Percentiles rank a stretch among this genome's conserved stretches.
phyloP scores from a whole-genome alignment of 2,113 vertebrate genomes.

The Aldabrachelys gigantea region DNA sequence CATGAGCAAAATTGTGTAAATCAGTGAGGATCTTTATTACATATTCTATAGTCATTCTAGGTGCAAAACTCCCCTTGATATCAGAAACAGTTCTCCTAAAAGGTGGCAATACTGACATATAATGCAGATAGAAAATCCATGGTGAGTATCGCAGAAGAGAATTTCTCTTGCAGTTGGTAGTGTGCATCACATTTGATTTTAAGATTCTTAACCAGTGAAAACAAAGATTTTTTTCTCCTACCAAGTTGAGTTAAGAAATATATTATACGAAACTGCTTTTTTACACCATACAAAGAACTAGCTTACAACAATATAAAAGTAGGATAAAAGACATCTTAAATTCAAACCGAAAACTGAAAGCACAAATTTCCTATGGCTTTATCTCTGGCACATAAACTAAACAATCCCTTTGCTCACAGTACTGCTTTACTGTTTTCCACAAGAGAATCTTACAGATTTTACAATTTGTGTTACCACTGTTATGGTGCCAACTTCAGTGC shows the following conservation, averaged over 20 bases:
- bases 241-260: neutral
- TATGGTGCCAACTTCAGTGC: constrained; percentile 61
- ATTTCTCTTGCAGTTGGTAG: neutral
- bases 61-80: neutral
- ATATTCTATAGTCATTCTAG: neutral
- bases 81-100: neutral
- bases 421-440: neutral
- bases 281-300: neutral
- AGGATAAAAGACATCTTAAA: neutral
- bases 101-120: neutral
- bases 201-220: neutral
- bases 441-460: constrained; percentile 41
- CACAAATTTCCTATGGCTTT: neutral
- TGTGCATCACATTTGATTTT: neutral
- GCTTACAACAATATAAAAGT: neutral
- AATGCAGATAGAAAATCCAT: neutral
- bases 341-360: constrained; percentile 8
- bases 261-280: neutral
- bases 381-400: neutral
- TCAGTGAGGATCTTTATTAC: neutral
- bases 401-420: neutral
- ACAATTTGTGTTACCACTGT: neutral
- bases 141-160: neutral
- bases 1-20: neutral
- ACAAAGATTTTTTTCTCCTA: neutral